Percentiles rank a stretch among this genome's conserved stretches.
Conservation (phyloP, 2,888 invertebrate genomes). For the Drosophila silvestris region DNA sequence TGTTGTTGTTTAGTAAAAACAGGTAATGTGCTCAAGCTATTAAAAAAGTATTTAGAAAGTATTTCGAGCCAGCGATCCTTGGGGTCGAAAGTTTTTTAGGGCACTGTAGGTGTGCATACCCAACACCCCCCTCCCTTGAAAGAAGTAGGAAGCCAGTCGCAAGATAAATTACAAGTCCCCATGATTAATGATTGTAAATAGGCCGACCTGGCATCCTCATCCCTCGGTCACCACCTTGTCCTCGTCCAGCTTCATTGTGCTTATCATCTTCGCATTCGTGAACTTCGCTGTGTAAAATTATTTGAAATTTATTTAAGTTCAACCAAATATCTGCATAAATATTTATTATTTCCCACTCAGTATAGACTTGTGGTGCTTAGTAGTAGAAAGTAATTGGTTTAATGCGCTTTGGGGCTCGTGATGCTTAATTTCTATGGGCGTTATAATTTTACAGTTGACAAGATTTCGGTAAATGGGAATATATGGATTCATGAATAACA, state of each 20-base stretch:
- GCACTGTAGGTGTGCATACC: constrained; percentile 43
- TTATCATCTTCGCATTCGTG: constrained; percentile 6
- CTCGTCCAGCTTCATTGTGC: constrained; percentile 1
- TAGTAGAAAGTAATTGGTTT: constrained; percentile 5
- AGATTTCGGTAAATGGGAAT: not conserved
- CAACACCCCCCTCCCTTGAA: constrained; percentile 1
- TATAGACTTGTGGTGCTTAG: not conserved
- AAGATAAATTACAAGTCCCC: constrained; percentile 77
- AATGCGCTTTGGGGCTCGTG: not conserved
- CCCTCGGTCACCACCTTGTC: not conserved
- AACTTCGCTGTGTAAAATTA: constrained; percentile 23
- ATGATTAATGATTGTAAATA: constrained; percentile 77
- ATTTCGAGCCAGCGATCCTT: constrained; percentile 53
- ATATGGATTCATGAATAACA: not conserved
- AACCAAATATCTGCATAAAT: constrained; percentile 25
- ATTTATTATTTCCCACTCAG: constrained; percentile 4
- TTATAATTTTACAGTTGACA: not conserved
- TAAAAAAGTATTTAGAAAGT: constrained; percentile 80
- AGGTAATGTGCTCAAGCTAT: constrained; percentile 77
- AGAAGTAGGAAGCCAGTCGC: constrained; percentile 43
- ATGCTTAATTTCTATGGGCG: not conserved
- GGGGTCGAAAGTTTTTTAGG: constrained; percentile 44
- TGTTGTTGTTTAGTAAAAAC: constrained; percentile 65
- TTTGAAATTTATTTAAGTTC: constrained; percentile 11
- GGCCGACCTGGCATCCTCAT: constrained; percentile 18